phyloP scores from a whole-genome alignment of 2,113 vertebrate genomes.

The Equus quagga region DNA sequence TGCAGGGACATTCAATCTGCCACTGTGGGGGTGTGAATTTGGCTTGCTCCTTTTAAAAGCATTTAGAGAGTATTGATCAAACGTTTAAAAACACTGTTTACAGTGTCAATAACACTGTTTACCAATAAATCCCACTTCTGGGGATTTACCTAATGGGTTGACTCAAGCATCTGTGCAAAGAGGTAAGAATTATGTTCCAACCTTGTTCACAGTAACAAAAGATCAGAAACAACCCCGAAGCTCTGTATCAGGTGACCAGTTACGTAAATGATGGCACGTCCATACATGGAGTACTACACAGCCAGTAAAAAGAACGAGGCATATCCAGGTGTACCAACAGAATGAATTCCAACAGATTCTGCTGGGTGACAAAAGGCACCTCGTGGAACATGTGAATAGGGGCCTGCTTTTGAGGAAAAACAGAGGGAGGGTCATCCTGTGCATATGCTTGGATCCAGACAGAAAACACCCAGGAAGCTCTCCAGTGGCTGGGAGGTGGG shows the following conservation, averaged over 20 bases:
- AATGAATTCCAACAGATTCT: rapidly evolving
- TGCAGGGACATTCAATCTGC: background rate
- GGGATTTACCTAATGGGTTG: background rate
- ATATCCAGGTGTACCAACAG: rapidly evolving
- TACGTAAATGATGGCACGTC: rapidly evolving
- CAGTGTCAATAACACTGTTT: too few relatives aligned
- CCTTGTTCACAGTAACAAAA: background rate
- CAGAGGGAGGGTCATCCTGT: background rate
- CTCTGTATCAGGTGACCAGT: rapidly evolving
- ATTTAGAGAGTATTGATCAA: background rate
- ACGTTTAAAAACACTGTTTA: background rate
- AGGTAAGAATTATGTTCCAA: background rate
- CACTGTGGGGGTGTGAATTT: rapidly evolving
- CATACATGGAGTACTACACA: rapidly evolving
- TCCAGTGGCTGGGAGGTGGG: rapidly evolving
- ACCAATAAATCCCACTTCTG: background rate
- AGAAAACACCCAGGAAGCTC: background rate
- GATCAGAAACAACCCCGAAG: background rate
- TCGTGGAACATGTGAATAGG: rapidly evolving
- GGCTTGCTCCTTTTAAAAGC: background rate
- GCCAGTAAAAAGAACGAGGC: background rate
- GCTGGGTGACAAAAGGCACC: rapidly evolving
- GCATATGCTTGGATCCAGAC: background rate
- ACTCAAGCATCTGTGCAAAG: background rate
- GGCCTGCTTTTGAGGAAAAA: background rate